Evolutionary conservation across 2,797 vertebrate species (phyloP).

Genomic region (Acanthurus lineatus): DNA sequence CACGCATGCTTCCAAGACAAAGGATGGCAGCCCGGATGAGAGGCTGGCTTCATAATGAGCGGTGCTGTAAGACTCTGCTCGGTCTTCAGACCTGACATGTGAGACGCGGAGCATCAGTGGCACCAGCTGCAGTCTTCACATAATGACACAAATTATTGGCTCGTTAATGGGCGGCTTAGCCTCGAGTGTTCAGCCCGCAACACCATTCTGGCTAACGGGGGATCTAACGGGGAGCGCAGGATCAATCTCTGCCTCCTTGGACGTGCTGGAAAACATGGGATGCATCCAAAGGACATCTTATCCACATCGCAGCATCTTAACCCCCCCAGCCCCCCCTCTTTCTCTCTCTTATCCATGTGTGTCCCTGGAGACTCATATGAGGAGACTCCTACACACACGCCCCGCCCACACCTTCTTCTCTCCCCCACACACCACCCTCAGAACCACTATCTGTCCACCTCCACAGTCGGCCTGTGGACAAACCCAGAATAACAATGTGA

Average conservation of each 20-base stretch:
- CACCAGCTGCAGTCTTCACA: constrained; percentile 77
- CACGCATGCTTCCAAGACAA: constrained; percentile 67
- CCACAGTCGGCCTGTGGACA: constrained; percentile 86
- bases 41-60: constrained; percentile 66
- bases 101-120: constrained; percentile 68
- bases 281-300: constrained; percentile 75
- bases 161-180: constrained; percentile 78
- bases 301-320: constrained; percentile 48
- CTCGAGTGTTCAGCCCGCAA: constrained; percentile 69
- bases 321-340: constrained; percentile 3
- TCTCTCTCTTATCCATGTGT: constrained; percentile 55
- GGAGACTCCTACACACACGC: constrained; percentile 78
- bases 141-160: constrained; percentile 81
- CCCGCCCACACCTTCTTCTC: constrained; percentile 68
- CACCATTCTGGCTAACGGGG: constrained; percentile 51
- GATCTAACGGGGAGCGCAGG: constrained; percentile 49
- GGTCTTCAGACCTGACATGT: constrained; percentile 70
- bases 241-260: constrained; percentile 72
- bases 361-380: constrained; percentile 76
- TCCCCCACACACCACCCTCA: constrained; percentile 77
- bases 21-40: constrained; percentile 70
- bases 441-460: constrained; percentile 85
- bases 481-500: constrained; percentile 86
- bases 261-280: constrained; percentile 66
- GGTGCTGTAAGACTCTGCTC: constrained; percentile 54